phyloP scores from a whole-genome alignment of 2,797 vertebrate species.

The Siniperca scherzeri region DNA sequence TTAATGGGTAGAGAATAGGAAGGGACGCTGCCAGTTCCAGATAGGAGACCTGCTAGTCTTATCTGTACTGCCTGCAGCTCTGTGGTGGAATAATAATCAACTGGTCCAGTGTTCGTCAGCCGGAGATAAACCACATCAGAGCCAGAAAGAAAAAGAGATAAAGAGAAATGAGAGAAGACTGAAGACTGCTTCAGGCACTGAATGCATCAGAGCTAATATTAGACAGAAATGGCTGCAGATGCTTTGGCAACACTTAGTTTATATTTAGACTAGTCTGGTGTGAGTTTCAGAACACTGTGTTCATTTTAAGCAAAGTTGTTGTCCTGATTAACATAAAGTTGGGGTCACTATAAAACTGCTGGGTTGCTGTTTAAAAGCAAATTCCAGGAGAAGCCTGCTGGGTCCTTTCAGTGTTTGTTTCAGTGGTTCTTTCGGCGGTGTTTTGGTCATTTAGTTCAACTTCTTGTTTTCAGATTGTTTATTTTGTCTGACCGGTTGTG shows the following conservation, averaged over 20 bases:
- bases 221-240: constrained; percentile 39
- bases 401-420: constrained; percentile 6
- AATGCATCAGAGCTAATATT: constrained; percentile 33
- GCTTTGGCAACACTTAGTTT: constrained; percentile 34
- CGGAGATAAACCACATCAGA: constrained; percentile 44
- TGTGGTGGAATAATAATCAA: constrained; percentile 51
- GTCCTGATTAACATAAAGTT: constrained; percentile 20
- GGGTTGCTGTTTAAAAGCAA: not conserved
- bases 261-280: constrained; percentile 38
- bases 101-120: constrained; percentile 41
- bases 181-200: constrained; percentile 30
- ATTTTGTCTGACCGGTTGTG: not conserved
- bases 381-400: not conserved
- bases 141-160: constrained; percentile 7
- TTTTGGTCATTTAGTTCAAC: not conserved
- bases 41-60: constrained; percentile 47
- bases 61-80: constrained; percentile 57
- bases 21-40: constrained; percentile 31
- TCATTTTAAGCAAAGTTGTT: constrained; percentile 12
- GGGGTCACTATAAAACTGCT: not conserved
- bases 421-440: not conserved
- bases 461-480: not conserved
- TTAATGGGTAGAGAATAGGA: constrained; percentile 43
- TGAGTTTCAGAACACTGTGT: constrained; percentile 24
- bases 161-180: not conserved